Base-by-base conservation (phyloP, 2,888 invertebrate species). In the Drosophila rellima region DNA sequence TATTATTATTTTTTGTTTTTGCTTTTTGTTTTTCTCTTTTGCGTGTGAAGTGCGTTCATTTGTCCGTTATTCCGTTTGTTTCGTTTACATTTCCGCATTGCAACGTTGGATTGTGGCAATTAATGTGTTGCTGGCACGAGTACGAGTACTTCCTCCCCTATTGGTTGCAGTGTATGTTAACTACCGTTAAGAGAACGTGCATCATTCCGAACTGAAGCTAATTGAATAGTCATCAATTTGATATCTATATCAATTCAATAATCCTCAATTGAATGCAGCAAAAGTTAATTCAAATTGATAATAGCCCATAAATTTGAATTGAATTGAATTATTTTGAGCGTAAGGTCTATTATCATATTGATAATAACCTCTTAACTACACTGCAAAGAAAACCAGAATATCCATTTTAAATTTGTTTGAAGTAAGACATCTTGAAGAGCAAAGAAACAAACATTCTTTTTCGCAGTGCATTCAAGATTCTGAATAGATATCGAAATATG, bases 41-140 rank as follows among this genome's bases (percentile, higher is more conserved):
- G 82, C 76, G 82, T 88, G 63, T 76, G 56, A 76, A 82, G 80
- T 88, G 86, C 86, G 88, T 88, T 85, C 80, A 68, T 59, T 56
- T 72, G 15, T 47, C 47, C 57, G 65, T 59, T 56, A 67, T 72
- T 82, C 62, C 54, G 73, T 65, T 80, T 76, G 70, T 63, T 61
- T 65, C 69, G 70, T 64, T 73, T 82, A 57, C 67, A 86, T 77
- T 88, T 85, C 88, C 85, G 80, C 82, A 85, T 79, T 65, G 67
- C 72, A 47, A 54, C 31, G 44, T 23, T 44, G 23, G 40, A 17
- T 42, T n/a, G 44, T 6, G 42, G 44, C 55, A 55, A 55, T 44
- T 35, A 55, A 33, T 55, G 55, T 11, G n/a, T 13, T 37, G 31
- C 2, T 37, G 51, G 37, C 48, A 20, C 48, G 33, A 18, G 48